phyloP scores from a whole-genome alignment of 2,113 vertebrate species.

The Pelodiscus sinensis region DNA sequence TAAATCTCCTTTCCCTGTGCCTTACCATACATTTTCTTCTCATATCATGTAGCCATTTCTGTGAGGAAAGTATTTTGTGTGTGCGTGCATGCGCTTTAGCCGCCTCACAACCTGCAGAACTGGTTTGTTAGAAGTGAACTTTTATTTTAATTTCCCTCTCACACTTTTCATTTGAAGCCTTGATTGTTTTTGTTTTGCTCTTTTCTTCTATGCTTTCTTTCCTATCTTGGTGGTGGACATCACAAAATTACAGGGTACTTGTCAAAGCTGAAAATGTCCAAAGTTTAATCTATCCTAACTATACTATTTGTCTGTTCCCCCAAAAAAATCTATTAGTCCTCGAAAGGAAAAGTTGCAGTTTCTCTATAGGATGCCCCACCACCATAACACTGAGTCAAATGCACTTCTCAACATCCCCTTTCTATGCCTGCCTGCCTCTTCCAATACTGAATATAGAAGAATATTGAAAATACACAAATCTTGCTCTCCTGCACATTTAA shows the following conservation, averaged over 20 bases:
- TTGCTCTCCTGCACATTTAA: neutral
- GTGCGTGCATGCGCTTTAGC: conserved; percentile 41
- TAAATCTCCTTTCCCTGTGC: conserved; percentile 75
- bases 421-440: neutral
- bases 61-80: conserved; percentile 33
- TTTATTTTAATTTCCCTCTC: conserved; percentile 56
- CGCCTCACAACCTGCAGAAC: conserved; percentile 65
- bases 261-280: conserved; percentile 29
- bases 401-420: conserved; percentile 38
- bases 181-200: conserved; percentile 28
- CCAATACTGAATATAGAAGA: neutral
- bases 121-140: conserved; percentile 65
- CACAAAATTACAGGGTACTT: conserved; percentile 55
- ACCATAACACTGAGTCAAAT: neutral
- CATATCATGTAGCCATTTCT: conserved; percentile 73
- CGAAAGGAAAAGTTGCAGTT: neutral
- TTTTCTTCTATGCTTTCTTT: conserved; percentile 56
- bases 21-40: conserved; percentile 72
- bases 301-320: conserved; percentile 23
- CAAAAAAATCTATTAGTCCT: conserved; percentile 17
- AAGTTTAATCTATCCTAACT: conserved; percentile 39
- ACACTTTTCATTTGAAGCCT: conserved; percentile 63
- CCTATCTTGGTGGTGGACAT: conserved; percentile 55
- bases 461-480: neutral
- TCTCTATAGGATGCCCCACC: conserved; percentile 29